A percentile compares a stretch with the other conserved stretches of the same genome.
Evolutionary conservation across 2,888 invertebrate genomes (phyloP).

Genomic region (Nudaria mundana): DNA sequence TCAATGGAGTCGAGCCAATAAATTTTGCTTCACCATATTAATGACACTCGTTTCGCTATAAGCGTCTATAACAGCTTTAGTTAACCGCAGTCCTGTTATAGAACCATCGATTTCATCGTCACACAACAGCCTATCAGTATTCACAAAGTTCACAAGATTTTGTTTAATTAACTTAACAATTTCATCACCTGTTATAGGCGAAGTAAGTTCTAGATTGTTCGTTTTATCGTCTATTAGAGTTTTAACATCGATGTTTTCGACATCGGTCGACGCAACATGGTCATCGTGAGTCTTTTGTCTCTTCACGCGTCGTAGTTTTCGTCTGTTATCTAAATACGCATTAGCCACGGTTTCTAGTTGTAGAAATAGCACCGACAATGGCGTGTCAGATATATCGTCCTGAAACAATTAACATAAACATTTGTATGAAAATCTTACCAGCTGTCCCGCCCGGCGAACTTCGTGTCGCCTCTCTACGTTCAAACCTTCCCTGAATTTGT

Average conservation of each 20-base stretch:
- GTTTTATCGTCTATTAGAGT: conserved; percentile 47
- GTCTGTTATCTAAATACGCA: conserved; percentile 55
- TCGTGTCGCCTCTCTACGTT: no score
- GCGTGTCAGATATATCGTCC: conserved; percentile 73
- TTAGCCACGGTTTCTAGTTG: conserved; percentile 70
- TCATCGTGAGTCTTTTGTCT: conserved; percentile 63
- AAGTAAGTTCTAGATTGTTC: conserved; percentile 52
- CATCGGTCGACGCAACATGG: conserved; percentile 21
- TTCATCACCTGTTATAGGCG: conserved; percentile 45
- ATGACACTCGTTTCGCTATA: conserved; percentile 84
- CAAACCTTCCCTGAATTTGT: no score
- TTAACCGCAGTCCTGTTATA: conserved; percentile 54
- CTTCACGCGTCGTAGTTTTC: conserved; percentile 60
- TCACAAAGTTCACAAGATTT: conserved; percentile 51
- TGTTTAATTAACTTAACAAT: conserved; percentile 55
- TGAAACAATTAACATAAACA: conserved; percentile 33
- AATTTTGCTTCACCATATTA: conserved; percentile 74
- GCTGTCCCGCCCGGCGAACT: background rate
- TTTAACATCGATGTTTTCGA: conserved; percentile 51
- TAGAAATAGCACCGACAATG: conserved; percentile 66
- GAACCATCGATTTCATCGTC: conserved; percentile 62
- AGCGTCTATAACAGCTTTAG: conserved; percentile 82
- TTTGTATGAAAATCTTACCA: background rate
- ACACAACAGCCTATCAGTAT: conserved; percentile 41
- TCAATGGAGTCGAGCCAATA: conserved; percentile 56